These are phyloP conservation scores for Dermatemys mawii DNA, from an alignment of 2,113 vertebrate species.

Conservation along the genomic window DNA sequence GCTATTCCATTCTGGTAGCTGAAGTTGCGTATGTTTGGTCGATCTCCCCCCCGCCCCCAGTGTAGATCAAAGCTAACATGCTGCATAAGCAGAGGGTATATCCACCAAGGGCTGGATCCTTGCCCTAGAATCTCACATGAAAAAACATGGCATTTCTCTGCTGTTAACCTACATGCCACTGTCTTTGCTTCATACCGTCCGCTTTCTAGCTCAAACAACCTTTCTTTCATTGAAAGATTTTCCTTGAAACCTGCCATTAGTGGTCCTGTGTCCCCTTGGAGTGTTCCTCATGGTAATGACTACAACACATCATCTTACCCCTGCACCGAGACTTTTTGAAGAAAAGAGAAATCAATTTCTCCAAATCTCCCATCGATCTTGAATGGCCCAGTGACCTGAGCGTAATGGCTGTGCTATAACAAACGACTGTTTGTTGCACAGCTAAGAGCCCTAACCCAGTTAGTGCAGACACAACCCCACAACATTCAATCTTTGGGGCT, in stretches of 20 bases:
- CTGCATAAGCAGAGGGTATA: background rate
- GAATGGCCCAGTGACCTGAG: background rate
- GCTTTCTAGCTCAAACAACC: accelerated
- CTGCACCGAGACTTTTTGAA: background rate
- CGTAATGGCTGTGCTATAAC: background rate
- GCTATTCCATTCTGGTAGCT: no score
- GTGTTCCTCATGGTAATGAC: background rate
- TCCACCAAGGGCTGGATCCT: background rate
- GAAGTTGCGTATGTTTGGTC: no score
- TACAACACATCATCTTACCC: accelerated
- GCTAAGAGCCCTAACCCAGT: background rate
- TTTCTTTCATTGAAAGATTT: background rate
- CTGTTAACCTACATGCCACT: background rate
- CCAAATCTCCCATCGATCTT: background rate
- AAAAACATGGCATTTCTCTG: background rate
- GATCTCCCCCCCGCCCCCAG: no score
- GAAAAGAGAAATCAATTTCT: background rate
- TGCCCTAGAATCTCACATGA: background rate
- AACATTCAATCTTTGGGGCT: background rate
- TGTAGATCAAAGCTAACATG: no score
- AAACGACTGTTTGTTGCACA: background rate
- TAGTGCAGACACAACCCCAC: background rate
- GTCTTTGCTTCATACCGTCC: background rate
- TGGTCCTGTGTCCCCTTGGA: background rate
- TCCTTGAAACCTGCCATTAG: background rate